These are phyloP conservation scores for Apamea monoglypha DNA, from an alignment of 2,888 invertebrate species.

Conservation along the genomic window DNA sequence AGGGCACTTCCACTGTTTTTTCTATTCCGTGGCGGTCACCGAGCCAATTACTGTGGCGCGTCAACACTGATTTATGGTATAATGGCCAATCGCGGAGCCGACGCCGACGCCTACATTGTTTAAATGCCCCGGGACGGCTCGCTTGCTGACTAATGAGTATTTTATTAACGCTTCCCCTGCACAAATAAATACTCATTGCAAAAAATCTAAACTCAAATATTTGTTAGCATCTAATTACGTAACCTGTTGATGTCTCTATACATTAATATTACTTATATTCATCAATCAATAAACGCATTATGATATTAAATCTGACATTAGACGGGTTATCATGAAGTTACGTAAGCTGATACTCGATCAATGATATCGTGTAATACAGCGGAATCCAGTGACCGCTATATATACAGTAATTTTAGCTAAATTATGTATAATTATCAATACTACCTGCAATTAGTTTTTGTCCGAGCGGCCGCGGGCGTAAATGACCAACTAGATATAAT, in stretches of 20 bases:
- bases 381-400: slow-evolving; percentile 63
- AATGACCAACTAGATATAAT: slow-evolving; percentile 75
- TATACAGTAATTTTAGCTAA: slow-evolving; percentile 71
- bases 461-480: slow-evolving; percentile 72
- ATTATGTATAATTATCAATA: slow-evolving; percentile 77
- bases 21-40: too few species aligned
- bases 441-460: slow-evolving; percentile 76
- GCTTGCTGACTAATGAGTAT: slow-evolving; percentile 64
- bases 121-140: slow-evolving; percentile 76
- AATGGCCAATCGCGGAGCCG: slow-evolving; percentile 78
- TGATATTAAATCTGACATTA: slow-evolving; percentile 61
- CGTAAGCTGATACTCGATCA: slow-evolving; percentile 54
- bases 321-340: slow-evolving; percentile 54
- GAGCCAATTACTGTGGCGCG: slow-evolving; percentile 84
- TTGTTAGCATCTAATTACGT: slow-evolving; percentile 41
- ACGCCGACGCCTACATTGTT: slow-evolving; percentile 87
- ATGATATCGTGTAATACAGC: slow-evolving; percentile 57
- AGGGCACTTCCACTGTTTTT: too few species aligned
- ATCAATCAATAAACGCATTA: slow-evolving; percentile 64
- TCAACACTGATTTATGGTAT: slow-evolving; percentile 88
- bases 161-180: slow-evolving; percentile 58
- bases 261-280: slow-evolving; percentile 48
- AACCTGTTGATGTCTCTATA: slow-evolving; percentile 54
- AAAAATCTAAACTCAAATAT: slow-evolving; percentile 43
- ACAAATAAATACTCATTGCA: slow-evolving; percentile 45